Evolutionary conservation across 2,797 vertebrate genomes (phyloP).

Genomic region (Crenuchus spilurus): DNA sequence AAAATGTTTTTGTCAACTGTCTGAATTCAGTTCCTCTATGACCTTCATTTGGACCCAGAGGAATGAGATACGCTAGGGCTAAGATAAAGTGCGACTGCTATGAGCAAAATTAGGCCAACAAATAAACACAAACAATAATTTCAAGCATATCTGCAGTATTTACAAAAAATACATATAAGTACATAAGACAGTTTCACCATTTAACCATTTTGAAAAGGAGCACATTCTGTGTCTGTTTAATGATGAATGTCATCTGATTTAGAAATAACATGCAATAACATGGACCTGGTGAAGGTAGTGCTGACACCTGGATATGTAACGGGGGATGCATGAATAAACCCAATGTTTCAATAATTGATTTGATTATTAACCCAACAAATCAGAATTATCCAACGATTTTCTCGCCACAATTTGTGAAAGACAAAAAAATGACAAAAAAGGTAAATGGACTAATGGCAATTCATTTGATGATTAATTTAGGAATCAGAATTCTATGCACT

Average conservation of each 20-base stretch:
- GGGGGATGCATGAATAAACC: not conserved
- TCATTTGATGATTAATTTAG: no score
- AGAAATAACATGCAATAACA: slow-evolving; percentile 33
- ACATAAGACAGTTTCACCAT: slow-evolving; percentile 22
- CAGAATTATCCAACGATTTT: no score
- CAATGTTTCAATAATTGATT: not conserved
- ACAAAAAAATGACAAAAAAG: no score
- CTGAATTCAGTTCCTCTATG: not conserved
- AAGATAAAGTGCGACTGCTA: slow-evolving; percentile 52
- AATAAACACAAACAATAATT: slow-evolving; percentile 21
- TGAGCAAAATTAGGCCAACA: slow-evolving; percentile 31
- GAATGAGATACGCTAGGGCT: slow-evolving; percentile 11
- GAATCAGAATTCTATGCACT: not conserved
- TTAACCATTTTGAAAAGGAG: slow-evolving; percentile 28
- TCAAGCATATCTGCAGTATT: slow-evolving; percentile 44
- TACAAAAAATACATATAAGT: slow-evolving; percentile 47
- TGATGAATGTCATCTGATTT: slow-evolving; percentile 13
- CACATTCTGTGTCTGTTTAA: slow-evolving; percentile 7
- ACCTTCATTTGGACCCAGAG: no score
- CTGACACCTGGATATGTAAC: slow-evolving; percentile 15
- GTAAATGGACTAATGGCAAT: no score
- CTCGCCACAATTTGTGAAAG: not conserved
- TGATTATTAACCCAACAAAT: no score
- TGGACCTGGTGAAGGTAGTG: not conserved
- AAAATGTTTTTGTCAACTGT: not conserved